A percentile compares a stretch with the other conserved stretches of the same genome.
phyloP scores from a whole-genome alignment of 2,113 vertebrate species.

The Sceloporus tristichus region DNA sequence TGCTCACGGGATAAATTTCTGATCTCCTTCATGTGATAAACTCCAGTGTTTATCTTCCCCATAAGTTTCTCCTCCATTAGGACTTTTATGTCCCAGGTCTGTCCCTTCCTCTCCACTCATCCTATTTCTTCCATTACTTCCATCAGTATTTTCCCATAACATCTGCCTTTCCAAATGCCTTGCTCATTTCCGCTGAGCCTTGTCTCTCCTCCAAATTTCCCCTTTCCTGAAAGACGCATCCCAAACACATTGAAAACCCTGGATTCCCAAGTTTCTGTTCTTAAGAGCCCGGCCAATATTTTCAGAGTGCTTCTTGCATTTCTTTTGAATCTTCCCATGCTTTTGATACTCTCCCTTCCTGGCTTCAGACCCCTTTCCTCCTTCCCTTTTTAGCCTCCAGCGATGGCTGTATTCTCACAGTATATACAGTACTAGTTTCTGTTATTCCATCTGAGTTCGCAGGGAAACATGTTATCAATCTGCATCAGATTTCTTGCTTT shows the following conservation, averaged over 20 bases:
- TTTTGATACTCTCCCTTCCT: neutral
- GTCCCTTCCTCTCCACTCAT: neutral
- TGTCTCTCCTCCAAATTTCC: neutral
- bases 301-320: neutral
- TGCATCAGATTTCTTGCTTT: neutral
- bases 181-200: no score
- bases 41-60: neutral
- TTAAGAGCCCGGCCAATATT: neutral
- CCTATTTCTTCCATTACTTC: neutral
- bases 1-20: no score
- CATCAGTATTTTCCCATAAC: neutral
- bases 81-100: neutral
- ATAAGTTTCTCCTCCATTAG: neutral
- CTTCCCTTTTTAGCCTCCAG: neutral
- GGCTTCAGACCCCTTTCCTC: neutral
- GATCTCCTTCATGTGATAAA: no score
- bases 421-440: neutral
- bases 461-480: neutral
- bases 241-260: neutral
- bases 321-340: neutral
- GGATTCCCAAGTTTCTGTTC: neutral
- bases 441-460: neutral
- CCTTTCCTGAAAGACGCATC: neutral
- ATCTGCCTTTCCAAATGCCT: neutral
- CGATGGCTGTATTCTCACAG: no score